Evolutionary conservation across 2,113 vertebrate species (phyloP), one percentile per base, ranked within the genome.

Genomic region (Lutjanus erythropterus): DNA sequence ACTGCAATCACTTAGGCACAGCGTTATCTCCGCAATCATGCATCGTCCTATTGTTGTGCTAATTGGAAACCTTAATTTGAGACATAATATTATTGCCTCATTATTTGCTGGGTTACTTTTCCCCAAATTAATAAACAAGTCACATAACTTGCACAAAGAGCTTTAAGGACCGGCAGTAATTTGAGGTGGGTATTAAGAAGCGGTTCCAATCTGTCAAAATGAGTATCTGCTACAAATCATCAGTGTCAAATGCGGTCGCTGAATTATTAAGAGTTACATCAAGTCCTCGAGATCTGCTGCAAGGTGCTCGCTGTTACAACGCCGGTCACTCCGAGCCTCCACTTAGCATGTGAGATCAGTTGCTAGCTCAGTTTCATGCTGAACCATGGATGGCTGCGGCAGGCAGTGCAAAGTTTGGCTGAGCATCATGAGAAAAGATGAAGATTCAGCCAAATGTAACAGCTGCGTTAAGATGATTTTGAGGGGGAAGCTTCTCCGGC

Each of bases 61-160:
- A 91, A 93, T 93, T 93, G 80, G 85, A 92, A 85, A 80, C 86
- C 85, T 85, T 92, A 86, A 94, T 93, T 90, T 91, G 74, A 86
- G 74, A 85, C 71, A 69, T 80, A 87, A 89, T 89, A 89, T 88
- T 86, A 86, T 84, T 82, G 79, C 80, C 75, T 89, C 79, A 64
- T 92, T 87, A 90, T 89, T 86, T 79, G 80, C 76, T 23, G n/a
- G 46, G 78, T 88, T 89, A 80, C 44, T 80, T 81, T 70, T 14
- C 70, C 72, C 25, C 39, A 81, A 83, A 86, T 86, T 70, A 90
- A 89, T 85, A 80, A 89, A 89, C 78, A 77, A 64, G 56, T 75
- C 58, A 19, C 62, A 72, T 44, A 71, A 72, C 52, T 53, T 78
- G 58, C 35, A 49, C 49, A 59, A 41, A 64, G 58, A 68, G 76